Evolutionary conservation across 2,888 invertebrate species (phyloP), one percentile per base, ranked within the genome.

Genomic region (Leucania comma): DNA sequence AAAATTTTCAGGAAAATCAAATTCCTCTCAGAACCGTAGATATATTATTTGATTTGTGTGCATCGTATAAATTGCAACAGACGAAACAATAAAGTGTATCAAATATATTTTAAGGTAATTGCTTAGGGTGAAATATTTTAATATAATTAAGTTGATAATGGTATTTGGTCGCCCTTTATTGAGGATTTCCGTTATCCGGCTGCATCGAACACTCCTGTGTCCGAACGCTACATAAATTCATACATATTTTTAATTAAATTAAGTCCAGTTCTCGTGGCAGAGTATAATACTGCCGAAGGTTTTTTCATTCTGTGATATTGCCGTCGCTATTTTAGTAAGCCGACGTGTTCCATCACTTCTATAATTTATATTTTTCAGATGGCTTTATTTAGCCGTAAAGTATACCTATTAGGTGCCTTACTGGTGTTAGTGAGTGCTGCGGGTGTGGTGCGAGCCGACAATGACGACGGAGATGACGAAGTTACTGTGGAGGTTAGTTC

Each of bases 161-260:
- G 66, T 78, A 75, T 72, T 76, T 53, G 78, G 67, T 70, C 75
- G 82, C 83, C 82, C 85, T 86, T 86, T 90, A 94, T 88, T 94
- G 90, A 94, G 94, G 94, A 95, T 93, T 90, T 95, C 95, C 94
- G 91, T 87, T 90, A 90, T 93, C 92, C 93, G 92, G 91, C 76
- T 68, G 80, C 82, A 87, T 84, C 84, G 63, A 58, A 74, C 68
- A 62, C 67, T 69, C 63, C 60, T 66, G 73, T 75, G 74, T 68
- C 74, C 61, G 70, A 70, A 66, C 72, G 60, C 68, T 68, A 64
- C 71, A 51, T 59, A 70, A 64, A 71, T 76, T 73, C 66, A 58
- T 75, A 67, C 70, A 76, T 59, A 74, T 76, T 76, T 72, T 75
- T 86, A 85, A 85, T 85, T 84, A 79, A 84, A 86, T 86, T 86